Percentiles rank a stretch among this genome's conserved stretches.
Conservation (phyloP, 2,797 vertebrate species). For the Dryobates pubescens region DNA sequence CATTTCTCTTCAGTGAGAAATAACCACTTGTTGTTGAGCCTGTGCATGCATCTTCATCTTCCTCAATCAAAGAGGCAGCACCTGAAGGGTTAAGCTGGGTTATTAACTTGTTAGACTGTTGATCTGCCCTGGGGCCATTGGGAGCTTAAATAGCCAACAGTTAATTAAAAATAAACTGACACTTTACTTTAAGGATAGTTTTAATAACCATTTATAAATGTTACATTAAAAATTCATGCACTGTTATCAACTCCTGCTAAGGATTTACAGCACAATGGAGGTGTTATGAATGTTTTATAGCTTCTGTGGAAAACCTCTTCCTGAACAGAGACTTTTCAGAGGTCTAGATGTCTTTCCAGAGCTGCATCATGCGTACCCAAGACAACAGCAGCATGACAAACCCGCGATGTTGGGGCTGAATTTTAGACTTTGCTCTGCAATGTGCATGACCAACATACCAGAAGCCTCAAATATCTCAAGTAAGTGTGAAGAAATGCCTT, state of each 20-base stretch:
- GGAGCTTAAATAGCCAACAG: slow-evolving; percentile 81
- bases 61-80: not conserved
- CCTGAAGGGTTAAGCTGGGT: slow-evolving; percentile 67
- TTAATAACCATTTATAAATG: slow-evolving; percentile 89
- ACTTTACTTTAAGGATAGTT: slow-evolving; percentile 86
- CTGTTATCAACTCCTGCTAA: slow-evolving; percentile 84
- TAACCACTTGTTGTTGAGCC: not conserved
- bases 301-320: slow-evolving; percentile 73
- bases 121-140: slow-evolving; percentile 75
- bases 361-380: slow-evolving; percentile 33
- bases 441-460: not conserved
- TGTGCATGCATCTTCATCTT: not conserved
- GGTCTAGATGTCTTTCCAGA: slow-evolving; percentile 70
- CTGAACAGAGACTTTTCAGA: slow-evolving; percentile 74
- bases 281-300: slow-evolving; percentile 86
- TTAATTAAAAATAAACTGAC: slow-evolving; percentile 88
- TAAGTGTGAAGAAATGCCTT: not conserved
- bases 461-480: not conserved
- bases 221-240: slow-evolving; percentile 86
- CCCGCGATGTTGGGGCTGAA: not conserved
- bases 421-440: not conserved
- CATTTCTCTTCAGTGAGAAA: not conserved
- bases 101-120: slow-evolving; percentile 73
- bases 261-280: slow-evolving; percentile 85
- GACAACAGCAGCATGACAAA: slow-evolving; percentile 47